These are phyloP conservation scores for Oriolus oriolus DNA, from an alignment of 2,113 vertebrate species.

Conservation along the genomic window DNA sequence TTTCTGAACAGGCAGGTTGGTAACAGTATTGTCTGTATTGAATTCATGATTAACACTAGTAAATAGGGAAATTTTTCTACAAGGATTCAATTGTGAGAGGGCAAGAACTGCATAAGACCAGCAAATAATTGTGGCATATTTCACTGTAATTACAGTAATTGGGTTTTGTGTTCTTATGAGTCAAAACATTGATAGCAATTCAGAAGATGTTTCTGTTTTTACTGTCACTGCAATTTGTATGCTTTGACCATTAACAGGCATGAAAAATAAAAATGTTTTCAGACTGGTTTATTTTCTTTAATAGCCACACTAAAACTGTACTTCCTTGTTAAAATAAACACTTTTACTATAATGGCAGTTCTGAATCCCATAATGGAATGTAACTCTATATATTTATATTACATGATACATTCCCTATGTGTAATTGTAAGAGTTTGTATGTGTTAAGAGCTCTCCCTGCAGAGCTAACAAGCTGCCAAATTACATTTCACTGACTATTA, in stretches of 20 bases:
- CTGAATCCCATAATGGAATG: slow-evolving; percentile 50
- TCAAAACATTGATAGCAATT: slow-evolving; percentile 13
- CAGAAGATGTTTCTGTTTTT: background rate
- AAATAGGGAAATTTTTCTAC: background rate
- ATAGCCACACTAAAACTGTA: background rate
- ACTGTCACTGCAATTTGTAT: background rate
- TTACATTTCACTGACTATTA: slow-evolving; percentile 57
- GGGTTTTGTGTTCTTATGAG: background rate
- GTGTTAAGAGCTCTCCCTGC: slow-evolving; percentile 64
- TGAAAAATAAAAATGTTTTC: slow-evolving; percentile 51
- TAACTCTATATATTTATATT: slow-evolving; percentile 56
- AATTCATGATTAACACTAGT: background rate
- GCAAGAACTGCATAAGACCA: background rate
- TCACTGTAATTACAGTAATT: background rate
- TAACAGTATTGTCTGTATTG: background rate
- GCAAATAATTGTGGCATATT: background rate
- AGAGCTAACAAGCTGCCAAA: slow-evolving; percentile 64
- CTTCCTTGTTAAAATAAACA: slow-evolving; percentile 51
- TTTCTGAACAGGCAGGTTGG: background rate
- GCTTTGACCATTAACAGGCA: slow-evolving; percentile 1
- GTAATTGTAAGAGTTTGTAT: slow-evolving; percentile 32
- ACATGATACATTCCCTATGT: background rate
- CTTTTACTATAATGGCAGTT: slow-evolving; percentile 26
- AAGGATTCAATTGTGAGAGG: background rate
- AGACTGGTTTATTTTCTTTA: slow-evolving; percentile 30